phyloP scores from a whole-genome alignment of 2,888 invertebrate genomes.

The Venusia cambrica region DNA sequence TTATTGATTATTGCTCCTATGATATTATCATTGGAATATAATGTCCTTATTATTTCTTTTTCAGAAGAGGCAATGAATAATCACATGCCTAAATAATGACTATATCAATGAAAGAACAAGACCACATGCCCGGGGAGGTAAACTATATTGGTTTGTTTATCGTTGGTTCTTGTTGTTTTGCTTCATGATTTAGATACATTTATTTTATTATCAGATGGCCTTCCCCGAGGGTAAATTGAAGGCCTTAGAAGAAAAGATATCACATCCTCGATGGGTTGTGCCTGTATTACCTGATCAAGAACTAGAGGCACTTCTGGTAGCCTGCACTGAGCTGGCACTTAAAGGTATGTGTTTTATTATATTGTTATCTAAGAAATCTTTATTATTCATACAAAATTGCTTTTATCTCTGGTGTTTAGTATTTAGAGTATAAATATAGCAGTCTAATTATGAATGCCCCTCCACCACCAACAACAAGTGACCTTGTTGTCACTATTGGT shows the following conservation, averaged over 20 bases:
- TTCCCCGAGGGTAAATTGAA: conserved; percentile 94
- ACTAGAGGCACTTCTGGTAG: conserved; percentile 93
- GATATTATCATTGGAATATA: background rate
- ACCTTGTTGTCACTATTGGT: too few species aligned
- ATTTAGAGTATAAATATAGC: too few species aligned
- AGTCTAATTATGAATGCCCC: too few species aligned
- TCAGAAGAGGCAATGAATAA: conserved; percentile 65
- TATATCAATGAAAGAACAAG: conserved; percentile 78
- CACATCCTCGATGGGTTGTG: conserved; percentile 97
- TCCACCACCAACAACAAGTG: too few species aligned
- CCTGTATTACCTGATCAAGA: conserved; percentile 98
- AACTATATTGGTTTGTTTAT: conserved; percentile 32
- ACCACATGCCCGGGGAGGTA: conserved; percentile 74
- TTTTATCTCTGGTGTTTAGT: too few species aligned
- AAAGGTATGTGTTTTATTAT: conserved; percentile 80
- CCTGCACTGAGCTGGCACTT: conserved; percentile 92
- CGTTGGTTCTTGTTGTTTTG: conserved; percentile 4
- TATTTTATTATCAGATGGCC: conserved; percentile 51
- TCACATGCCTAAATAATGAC: conserved; percentile 72
- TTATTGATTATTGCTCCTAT: background rate
- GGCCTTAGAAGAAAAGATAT: conserved; percentile 97
- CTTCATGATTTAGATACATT: too few species aligned
- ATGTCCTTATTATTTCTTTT: conserved; percentile 27
- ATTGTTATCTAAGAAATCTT: conserved; percentile 13
- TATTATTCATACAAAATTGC: background rate